Base-by-base conservation (phyloP, 2,888 invertebrate species). In the Drosophila mettleri region DNA sequence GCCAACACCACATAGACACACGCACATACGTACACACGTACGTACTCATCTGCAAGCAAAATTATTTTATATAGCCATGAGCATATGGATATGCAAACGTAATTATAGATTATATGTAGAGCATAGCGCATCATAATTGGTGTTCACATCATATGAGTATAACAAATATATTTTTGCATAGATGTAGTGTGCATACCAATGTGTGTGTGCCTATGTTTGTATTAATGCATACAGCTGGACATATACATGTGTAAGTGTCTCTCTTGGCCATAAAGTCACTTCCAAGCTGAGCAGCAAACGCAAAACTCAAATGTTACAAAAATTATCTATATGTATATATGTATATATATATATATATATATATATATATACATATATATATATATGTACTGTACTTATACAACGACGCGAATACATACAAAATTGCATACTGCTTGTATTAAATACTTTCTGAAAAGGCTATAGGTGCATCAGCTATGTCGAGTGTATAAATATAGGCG, bases 391-490 rank as follows among this genome's bases (percentile, higher is more conserved):
- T 39, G 57, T 43, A 52, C 51, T 51, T 20, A 20, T 24, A 58
- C 45, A 52, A 36, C 43, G 67, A 73, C 4, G 39, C 22, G 20
- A 61, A 39, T 22, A 49, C 36, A 39, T 22, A 49, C 36, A 45
- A 5, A 24, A 55, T 60, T 60, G 31, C 18, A 38, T 18, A 16
- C 36, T 9, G 57, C 53, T 52, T 72, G 43, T 55, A 55, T 38
- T 38, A 45, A 18, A 55, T 62, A 55, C 58, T 41, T 20, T 51
- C 39, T 41, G 39, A 48, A 52, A 27, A 34, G 57, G 45, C 43
- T 63, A 49, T 57, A 64, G 22, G n/a, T 12, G 29, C 20, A 38
- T 59, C 34, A 48, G 41, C 62, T 62, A 74, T 16, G 34, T 38
- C 62, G 18, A 22, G 16, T 48, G 54, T 18, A 36, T 51, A 36